Percentiles rank a stretch among this genome's conserved stretches.
Conservation (phyloP, 2,888 invertebrate genomes). For the Pedicia rivosa region DNA sequence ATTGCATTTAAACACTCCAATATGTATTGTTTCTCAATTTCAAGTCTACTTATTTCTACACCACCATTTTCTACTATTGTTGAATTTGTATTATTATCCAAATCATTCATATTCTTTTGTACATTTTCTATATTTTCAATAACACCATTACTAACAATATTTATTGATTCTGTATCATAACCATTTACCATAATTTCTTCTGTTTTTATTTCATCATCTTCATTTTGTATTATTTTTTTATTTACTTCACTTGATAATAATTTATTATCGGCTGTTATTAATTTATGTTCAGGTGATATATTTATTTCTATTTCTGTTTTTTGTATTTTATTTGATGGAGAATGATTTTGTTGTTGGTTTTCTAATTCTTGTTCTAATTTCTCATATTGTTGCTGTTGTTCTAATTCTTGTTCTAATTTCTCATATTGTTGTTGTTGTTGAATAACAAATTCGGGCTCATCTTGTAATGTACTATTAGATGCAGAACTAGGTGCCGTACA, state of each 20-base stretch:
- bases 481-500: constrained; percentile 10
- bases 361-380: neutral
- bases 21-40: constrained; percentile 1
- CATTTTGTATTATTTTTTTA: too few relatives aligned
- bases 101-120: neutral
- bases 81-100: neutral
- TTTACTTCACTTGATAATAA: neutral
- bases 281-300: neutral
- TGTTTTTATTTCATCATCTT: too few relatives aligned
- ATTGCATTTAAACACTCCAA: neutral
- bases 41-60: constrained; percentile 1
- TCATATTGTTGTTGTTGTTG: constrained; percentile 9
- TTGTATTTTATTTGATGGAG: neutral
- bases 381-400: neutral
- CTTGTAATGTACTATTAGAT: constrained; percentile 17
- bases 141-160: too few relatives aligned
- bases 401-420: neutral
- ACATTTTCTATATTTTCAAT: neutral
- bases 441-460: constrained; percentile 21
- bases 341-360: neutral
- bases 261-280: neutral
- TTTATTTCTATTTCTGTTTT: neutral
- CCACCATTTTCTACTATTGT: too few relatives aligned
- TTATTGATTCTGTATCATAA: too few relatives aligned
- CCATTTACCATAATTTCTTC: too few relatives aligned